Conservation (phyloP, 2,888 invertebrate species). For the Tetragonula carbonaria region DNA sequence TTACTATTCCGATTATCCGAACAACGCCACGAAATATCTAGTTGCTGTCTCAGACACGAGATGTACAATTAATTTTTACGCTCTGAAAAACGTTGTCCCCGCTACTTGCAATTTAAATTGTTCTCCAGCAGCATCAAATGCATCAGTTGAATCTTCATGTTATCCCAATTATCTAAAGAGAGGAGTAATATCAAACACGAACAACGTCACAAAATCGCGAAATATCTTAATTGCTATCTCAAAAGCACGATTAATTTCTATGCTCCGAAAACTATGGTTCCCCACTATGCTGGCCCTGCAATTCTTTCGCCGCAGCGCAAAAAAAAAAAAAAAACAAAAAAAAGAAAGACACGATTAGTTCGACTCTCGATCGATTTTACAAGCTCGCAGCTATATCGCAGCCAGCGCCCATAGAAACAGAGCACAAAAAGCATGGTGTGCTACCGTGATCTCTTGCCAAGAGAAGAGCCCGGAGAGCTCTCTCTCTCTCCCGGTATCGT, state of each 20-base stretch:
- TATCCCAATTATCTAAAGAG: background rate
- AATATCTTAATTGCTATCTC: background rate
- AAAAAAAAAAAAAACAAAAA: no score
- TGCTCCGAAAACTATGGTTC: background rate
- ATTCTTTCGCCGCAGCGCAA: background rate
- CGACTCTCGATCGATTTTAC: background rate
- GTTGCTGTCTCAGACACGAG: background rate
- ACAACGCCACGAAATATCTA: background rate
- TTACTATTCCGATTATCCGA: background rate
- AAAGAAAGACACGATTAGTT: background rate
- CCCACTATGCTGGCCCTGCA: background rate
- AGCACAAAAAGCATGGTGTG: background rate
- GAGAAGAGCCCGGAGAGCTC: constrained; percentile 14
- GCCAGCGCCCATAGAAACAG: background rate
- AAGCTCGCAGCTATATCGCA: background rate
- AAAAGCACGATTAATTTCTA: background rate
- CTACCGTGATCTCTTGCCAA: constrained; percentile 34
- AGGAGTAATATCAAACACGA: background rate
- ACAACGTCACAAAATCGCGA: background rate
- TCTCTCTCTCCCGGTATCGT: background rate
- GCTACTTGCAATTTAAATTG: background rate
- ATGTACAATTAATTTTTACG: background rate
- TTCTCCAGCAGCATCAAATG: no score
- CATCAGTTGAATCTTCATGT: background rate
- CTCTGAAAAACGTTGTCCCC: background rate